Evolutionary conservation across 1,140 invertebrate species (phyloP), one percentile per base, ranked within the genome.

Genomic region (Globodera ellingtonae): DNA sequence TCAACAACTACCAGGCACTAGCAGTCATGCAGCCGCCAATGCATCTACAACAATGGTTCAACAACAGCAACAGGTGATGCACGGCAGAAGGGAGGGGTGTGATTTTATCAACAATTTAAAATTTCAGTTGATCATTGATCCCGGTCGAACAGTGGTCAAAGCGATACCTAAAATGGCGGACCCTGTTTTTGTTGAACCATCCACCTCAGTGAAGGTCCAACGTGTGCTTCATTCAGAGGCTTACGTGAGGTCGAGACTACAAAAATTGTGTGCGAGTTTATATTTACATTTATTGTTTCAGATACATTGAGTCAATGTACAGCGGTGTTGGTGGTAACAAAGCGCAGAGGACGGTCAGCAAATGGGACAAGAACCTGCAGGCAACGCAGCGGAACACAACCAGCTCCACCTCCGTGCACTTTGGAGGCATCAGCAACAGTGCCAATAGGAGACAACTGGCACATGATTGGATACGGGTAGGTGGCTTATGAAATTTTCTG

Each of bases 281-380:
- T 18, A 52, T 13, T n/a, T 15, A 15, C 5, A 44, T 56, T 74
- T 5, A 6, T 6, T 46, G 3, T 74, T 75, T 50, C 44, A 78
- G 75, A n/a, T 78, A 78, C 21, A 50, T 78, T 2, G 75, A 78
- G 69, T 78, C 75, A 13, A 47, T 78, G 69, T 62, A 67, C 62
- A 75, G 71, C 35, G 47, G 24, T 13, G 44, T 9, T 56, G 13
- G 18, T 46, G 72, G 72, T 18, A 73, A 59, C 56, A 59, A 48
- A 48, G 35, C n/a, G 7, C 69, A 78, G n/a, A 35, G 75, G 24
- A 69, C 50, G 35, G 75, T 78, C 1, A 78, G 75, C 56, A 78
- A 78, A 50, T 78, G 75, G 75, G 75, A 74, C 75, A 78, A 48
- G 69, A 18, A 50, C 7, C n/a, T 78, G 21, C 46, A 44, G 46